Conservation (phyloP, 2,797 vertebrate genomes). For the Heliangelus exortis region DNA sequence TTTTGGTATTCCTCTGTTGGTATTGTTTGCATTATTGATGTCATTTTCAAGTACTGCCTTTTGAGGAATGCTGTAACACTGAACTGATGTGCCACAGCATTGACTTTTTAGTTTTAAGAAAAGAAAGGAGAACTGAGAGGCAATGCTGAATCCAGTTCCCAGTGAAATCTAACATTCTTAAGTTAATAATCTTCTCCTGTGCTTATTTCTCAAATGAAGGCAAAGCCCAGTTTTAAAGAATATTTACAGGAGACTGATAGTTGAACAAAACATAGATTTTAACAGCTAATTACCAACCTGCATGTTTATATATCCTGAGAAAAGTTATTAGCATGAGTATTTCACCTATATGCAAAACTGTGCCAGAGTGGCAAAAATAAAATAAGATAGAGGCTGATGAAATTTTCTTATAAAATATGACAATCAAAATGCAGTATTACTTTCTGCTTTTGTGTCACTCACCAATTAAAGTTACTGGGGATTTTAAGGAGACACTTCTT, state of each 20-base stretch:
- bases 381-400: not conserved
- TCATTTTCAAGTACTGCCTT: not conserved
- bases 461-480: not conserved
- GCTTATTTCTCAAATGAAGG: not conserved
- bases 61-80: not conserved
- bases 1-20: too few relatives aligned
- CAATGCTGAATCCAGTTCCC: not conserved
- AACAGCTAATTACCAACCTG: not conserved
- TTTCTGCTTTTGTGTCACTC: not conserved
- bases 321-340: not conserved
- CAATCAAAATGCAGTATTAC: not conserved
- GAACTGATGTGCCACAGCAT: not conserved
- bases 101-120: not conserved
- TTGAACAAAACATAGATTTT: constrained; percentile 11
- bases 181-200: not conserved
- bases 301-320: not conserved
- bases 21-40: not conserved
- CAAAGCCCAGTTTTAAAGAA: not conserved
- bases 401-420: not conserved
- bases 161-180: not conserved
- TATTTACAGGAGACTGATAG: not conserved
- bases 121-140: not conserved
- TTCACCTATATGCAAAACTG: not conserved
- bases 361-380: not conserved
- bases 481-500: not conserved